Conservation (phyloP, 1,140 invertebrate genomes). For the Aphelinus atriplicis region DNA sequence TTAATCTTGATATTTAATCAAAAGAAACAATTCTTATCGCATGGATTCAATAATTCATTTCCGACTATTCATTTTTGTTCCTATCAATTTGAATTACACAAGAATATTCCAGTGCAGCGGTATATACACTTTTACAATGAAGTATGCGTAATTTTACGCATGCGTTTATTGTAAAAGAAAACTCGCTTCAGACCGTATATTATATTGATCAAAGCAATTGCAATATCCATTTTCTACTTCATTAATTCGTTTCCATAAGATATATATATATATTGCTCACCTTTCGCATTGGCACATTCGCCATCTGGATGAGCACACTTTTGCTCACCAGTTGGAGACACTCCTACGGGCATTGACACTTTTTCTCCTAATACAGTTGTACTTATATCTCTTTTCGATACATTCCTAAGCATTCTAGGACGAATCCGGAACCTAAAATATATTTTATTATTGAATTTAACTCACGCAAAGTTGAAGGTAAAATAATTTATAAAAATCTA, state of each 20-base stretch:
- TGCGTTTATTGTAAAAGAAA: neutral
- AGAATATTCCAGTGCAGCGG: no score
- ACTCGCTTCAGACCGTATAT: neutral
- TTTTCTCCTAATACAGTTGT: constrained; percentile 75
- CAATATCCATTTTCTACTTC: neutral
- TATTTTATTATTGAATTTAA: constrained; percentile 16
- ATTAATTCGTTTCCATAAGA: no score
- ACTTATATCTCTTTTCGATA: constrained; percentile 72
- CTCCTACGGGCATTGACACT: constrained; percentile 83
- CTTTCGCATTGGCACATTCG: constrained; percentile 85
- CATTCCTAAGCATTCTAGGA: constrained; percentile 82
- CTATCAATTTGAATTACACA: neutral
- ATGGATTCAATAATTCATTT: neutral
- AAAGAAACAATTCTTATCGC: neutral
- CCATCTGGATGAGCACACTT: constrained; percentile 90
- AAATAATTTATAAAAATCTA: constrained; percentile 2
- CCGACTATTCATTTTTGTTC: neutral
- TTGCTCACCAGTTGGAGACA: constrained; percentile 93
- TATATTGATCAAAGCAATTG: neutral
- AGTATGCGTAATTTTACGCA: no score
- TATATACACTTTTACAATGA: no score
- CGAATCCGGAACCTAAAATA: constrained; percentile 76
- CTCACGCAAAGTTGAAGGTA: constrained; percentile 10
- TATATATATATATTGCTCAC: constrained; percentile 57
- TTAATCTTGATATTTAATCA: neutral